These are phyloP conservation scores for Pitangus sulphuratus DNA, from an alignment of 2,797 vertebrate genomes.

Conservation along the genomic window DNA sequence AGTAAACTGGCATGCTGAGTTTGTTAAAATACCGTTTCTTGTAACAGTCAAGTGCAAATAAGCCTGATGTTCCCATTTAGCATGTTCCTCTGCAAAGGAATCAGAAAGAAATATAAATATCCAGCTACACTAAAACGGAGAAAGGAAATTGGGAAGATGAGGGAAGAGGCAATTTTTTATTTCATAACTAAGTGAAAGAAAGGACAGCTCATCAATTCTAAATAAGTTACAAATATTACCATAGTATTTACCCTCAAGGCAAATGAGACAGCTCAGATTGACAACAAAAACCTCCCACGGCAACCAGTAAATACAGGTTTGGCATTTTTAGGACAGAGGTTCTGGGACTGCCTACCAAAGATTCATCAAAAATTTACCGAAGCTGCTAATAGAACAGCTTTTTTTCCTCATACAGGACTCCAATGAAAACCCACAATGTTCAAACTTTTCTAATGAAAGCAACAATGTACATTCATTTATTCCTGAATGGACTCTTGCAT, in stretches of 20 bases:
- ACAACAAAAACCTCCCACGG: background rate
- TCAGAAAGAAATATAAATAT: background rate
- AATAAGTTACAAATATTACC: background rate
- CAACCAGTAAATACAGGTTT: background rate
- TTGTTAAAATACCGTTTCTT: background rate
- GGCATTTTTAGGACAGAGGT: constrained; percentile 11
- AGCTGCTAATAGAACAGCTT: background rate
- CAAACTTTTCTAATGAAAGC: background rate
- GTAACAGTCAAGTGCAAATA: background rate
- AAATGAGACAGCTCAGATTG: background rate
- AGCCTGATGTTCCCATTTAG: background rate
- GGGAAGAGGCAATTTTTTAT: background rate
- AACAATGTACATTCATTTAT: accelerated
- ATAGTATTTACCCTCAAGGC: background rate
- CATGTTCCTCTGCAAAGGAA: background rate
- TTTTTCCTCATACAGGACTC: background rate
- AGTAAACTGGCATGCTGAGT: accelerated
- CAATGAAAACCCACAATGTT: background rate
- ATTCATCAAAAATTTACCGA: constrained; percentile 7
- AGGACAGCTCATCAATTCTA: background rate
- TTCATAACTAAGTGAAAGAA: background rate
- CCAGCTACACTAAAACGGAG: background rate
- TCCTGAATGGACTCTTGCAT: background rate
- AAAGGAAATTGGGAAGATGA: background rate
- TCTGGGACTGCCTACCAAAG: background rate